Conservation (phyloP, 2,888 invertebrate genomes). For the Idaea straminata region DNA sequence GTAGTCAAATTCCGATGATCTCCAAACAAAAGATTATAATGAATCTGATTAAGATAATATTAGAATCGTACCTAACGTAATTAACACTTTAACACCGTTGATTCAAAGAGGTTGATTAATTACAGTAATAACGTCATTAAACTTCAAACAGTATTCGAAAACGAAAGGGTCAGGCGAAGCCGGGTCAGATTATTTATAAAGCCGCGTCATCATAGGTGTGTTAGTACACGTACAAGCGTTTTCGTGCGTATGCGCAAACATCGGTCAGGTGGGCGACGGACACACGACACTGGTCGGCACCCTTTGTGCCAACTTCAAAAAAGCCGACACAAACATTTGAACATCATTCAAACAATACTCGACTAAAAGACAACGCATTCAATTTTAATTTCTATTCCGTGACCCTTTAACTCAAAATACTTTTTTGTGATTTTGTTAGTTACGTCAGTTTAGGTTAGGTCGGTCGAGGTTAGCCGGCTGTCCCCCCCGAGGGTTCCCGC, state of each 20-base stretch:
- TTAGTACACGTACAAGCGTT: conserved; percentile 29
- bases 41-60: neutral
- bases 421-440: conserved; percentile 20
- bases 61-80: neutral
- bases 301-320: conserved; percentile 72
- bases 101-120: neutral
- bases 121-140: neutral
- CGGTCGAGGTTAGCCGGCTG: conserved; percentile 32
- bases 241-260: conserved; percentile 55
- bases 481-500: no score
- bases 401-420: conserved; percentile 9
- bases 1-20: neutral
- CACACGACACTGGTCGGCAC: conserved; percentile 73
- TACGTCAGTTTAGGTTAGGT: conserved; percentile 7
- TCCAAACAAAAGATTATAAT: neutral
- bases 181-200: conserved; percentile 15
- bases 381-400: conserved; percentile 19
- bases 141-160: neutral
- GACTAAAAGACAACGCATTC: conserved; percentile 20
- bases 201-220: conserved; percentile 31
- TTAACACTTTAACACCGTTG: neutral
- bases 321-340: conserved; percentile 65
- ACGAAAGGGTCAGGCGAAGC: neutral
- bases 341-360: conserved; percentile 30
- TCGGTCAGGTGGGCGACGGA: conserved; percentile 71